phyloP scores from a whole-genome alignment of 2,888 invertebrate species.

The Conops quadrifasciatus region DNA sequence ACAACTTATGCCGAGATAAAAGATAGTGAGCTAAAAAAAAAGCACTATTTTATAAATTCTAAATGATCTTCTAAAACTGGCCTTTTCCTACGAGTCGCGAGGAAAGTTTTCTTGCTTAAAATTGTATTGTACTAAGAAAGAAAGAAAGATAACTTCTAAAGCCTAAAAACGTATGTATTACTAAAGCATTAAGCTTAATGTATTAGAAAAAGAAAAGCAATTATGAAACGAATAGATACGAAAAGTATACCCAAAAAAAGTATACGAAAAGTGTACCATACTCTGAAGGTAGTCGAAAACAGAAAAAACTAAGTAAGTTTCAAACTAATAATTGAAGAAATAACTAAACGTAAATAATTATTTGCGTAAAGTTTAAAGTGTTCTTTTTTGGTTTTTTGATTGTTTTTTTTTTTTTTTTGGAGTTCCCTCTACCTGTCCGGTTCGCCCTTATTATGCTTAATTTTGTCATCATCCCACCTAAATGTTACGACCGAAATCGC shows the following conservation, averaged over 20 bases:
- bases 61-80: too few species aligned
- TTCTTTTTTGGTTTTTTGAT: slow-evolving; percentile 27
- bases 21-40: slow-evolving; percentile 27
- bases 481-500: slow-evolving; percentile 90
- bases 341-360: slow-evolving; percentile 6
- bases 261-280: too few species aligned
- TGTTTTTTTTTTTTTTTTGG: slow-evolving; percentile 42
- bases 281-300: slow-evolving; percentile 22
- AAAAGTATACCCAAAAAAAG: slow-evolving; percentile 26
- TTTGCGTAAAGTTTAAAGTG: slow-evolving; percentile 24
- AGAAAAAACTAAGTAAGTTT: neutral
- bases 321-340: slow-evolving; percentile 7
- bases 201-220: slow-evolving; percentile 38
- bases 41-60: too few species aligned
- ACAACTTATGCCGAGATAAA: too few species aligned
- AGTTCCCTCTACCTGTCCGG: slow-evolving; percentile 66
- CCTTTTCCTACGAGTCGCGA: too few species aligned
- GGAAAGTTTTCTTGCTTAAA: too few species aligned
- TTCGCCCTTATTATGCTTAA: slow-evolving; percentile 68
- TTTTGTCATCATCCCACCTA: slow-evolving; percentile 78
- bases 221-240: slow-evolving; percentile 33
- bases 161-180: neutral
- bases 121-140: too few species aligned
- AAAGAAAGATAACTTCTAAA: too few species aligned
- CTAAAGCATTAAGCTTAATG: neutral